Base-by-base conservation (phyloP, 1,140 invertebrate genomes). In the Goniozus legneri region DNA sequence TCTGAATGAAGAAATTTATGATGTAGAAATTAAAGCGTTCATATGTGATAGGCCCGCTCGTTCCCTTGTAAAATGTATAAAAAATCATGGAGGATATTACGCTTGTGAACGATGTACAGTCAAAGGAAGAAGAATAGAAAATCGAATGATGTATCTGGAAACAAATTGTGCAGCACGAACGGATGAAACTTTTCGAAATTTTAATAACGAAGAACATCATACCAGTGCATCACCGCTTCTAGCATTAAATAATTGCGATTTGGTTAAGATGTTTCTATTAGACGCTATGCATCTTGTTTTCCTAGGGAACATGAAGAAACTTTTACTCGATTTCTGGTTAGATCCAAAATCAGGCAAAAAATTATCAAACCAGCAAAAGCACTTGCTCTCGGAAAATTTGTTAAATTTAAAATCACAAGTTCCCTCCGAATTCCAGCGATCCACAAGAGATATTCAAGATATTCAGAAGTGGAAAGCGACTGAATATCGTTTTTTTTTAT, bases 391-490 rank as follows among this genome's bases (percentile, higher is more conserved):
- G 14, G 16, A 31, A 3, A 18, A 14, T 3, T 16, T 48, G 27
- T 30, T 40, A 3, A 20, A 12, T 10, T 22, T 32, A n/a, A 15
- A n/a, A 15, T 33, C 15, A n/a, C 35, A 37, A 18, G 12, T 48
- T 2, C 46, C 50, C 10, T 2, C 22, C 12, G 54, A 56, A 35
- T 56, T 56, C 24, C 45, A 52, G n/a, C 39, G 46, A 6, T 41
- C 39, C n/a, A 19, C 46, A 2, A 33, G 37, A 40, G 47, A 48
- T 8, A 30, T 50, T 1, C 6, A 18, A 8, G 45, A 57, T 15
- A 36, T 51, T 16, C 10, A 15, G 1, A 49, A 51, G 16, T 59
- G 48, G 39, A 58, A 59, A 46, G 55, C 53, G 1, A 51, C 52
- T 7, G 44, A 54, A 24, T 42, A 37, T 16, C 34, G 45, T 27